A percentile compares a stretch with the other conserved stretches of the same genome.
Evolutionary conservation across 1,140 invertebrate genomes (phyloP).

Genomic region (Pemphigus obesinymphae): DNA sequence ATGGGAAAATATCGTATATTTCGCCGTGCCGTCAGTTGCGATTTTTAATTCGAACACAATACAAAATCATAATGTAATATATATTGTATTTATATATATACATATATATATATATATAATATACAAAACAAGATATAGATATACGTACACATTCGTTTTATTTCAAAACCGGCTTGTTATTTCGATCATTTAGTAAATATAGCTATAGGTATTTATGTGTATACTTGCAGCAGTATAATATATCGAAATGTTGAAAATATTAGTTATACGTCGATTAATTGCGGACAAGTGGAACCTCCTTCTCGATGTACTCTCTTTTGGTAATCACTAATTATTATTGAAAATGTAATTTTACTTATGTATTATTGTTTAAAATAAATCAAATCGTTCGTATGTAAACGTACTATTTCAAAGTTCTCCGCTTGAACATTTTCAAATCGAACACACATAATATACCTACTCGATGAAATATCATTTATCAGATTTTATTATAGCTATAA

Average conservation of each 20-base stretch:
- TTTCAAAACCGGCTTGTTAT: background rate
- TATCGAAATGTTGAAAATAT: background rate
- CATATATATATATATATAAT: background rate
- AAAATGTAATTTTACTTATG: background rate
- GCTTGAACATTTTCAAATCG: no score
- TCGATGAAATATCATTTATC: no score
- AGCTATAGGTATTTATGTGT: no score
- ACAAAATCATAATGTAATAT: background rate
- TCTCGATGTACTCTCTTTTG: background rate
- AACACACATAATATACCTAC: no score
- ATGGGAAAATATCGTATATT: background rate
- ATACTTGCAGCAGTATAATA: no score
- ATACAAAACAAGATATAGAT: background rate
- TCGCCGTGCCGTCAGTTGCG: background rate
- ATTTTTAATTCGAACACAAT: slow-evolving; percentile 15
- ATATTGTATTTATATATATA: background rate
- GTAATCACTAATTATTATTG: background rate
- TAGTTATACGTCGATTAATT: background rate
- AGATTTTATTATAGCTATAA: no score
- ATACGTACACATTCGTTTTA: background rate
- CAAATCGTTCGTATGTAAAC: background rate
- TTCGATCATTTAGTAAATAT: background rate
- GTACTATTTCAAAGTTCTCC: no score
- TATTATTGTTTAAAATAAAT: background rate
- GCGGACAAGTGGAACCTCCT: background rate